Evolutionary conservation across 2,797 vertebrate genomes (phyloP).

Genomic region (Hybognathus amarus): DNA sequence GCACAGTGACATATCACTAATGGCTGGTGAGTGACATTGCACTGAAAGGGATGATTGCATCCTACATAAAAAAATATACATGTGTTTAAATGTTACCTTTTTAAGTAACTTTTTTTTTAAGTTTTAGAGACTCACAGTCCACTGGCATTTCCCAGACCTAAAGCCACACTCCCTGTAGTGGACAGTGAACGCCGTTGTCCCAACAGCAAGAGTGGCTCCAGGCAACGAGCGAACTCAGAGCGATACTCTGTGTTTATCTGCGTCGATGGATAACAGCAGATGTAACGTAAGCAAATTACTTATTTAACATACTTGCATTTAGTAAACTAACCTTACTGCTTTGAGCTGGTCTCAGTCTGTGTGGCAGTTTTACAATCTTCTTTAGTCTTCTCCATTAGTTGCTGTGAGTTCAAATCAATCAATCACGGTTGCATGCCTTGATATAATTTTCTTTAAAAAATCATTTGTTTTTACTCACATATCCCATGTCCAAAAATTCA

Average conservation of each 20-base stretch:
- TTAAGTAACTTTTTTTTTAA: not conserved
- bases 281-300: not conserved
- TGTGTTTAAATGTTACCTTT: not conserved
- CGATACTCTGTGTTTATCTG: conserved; percentile 85
- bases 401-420: conserved; percentile 65
- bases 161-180: conserved; percentile 61
- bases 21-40: conserved; percentile 68
- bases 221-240: conserved; percentile 81
- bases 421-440: not conserved
- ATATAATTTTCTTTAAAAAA: not conserved
- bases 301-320: not conserved
- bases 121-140: conserved; percentile 62
- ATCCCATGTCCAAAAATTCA: conserved; percentile 86
- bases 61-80: conserved; percentile 39
- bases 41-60: conserved; percentile 75
- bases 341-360: conserved; percentile 79
- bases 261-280: not conserved
- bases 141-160: conserved; percentile 65
- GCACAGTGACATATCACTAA: conserved; percentile 70
- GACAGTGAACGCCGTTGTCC: conserved; percentile 72
- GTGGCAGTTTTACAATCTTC: conserved; percentile 82
- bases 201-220: conserved; percentile 82
- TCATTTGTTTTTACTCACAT: conserved; percentile 75
- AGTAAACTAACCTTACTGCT: conserved; percentile 81
- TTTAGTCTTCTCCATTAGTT: conserved; percentile 87